phyloP scores from a whole-genome alignment of 1,140 invertebrate genomes.

The Macrotrachela quadricornifera region DNA sequence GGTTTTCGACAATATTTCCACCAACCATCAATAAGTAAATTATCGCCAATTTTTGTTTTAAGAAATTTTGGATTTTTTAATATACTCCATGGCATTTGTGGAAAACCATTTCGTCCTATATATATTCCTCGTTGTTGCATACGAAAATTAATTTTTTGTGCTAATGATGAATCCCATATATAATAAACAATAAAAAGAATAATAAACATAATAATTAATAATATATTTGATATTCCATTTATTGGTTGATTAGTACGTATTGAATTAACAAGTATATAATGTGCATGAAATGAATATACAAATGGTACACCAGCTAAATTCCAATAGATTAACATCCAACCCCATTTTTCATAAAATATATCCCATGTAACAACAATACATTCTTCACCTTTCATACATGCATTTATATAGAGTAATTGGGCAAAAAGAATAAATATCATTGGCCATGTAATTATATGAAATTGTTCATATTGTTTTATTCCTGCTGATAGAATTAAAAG shows the following conservation, averaged over 20 bases:
- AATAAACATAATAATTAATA: too few species aligned
- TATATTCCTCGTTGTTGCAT: conserved; percentile 31
- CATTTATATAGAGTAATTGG: not conserved
- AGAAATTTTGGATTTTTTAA: conserved; percentile 52
- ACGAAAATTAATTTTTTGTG: not conserved
- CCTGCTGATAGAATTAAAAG: not conserved
- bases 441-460: not conserved
- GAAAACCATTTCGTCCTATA: conserved; percentile 21
- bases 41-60: conserved; percentile 51
- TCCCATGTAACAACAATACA: conserved; percentile 43
- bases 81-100: not conserved
- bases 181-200: too few species aligned
- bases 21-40: conserved; percentile 49
- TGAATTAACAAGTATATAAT: conserved; percentile 19
- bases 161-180: too few species aligned
- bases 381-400: conserved; percentile 32
- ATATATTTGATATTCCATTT: not conserved
- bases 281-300: conserved; percentile 30
- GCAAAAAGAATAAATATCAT: not conserved
- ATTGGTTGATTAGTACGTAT: not conserved
- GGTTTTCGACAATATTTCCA: conserved; percentile 66
- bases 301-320: conserved; percentile 43
- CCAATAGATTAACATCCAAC: conserved; percentile 41
- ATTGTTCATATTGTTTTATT: too few species aligned
- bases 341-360: conserved; percentile 45